Evolutionary conservation across 2,113 vertebrate species (phyloP), one percentile per base, ranked within the genome.

Genomic region (Cyprinodon brontotheroides): DNA sequence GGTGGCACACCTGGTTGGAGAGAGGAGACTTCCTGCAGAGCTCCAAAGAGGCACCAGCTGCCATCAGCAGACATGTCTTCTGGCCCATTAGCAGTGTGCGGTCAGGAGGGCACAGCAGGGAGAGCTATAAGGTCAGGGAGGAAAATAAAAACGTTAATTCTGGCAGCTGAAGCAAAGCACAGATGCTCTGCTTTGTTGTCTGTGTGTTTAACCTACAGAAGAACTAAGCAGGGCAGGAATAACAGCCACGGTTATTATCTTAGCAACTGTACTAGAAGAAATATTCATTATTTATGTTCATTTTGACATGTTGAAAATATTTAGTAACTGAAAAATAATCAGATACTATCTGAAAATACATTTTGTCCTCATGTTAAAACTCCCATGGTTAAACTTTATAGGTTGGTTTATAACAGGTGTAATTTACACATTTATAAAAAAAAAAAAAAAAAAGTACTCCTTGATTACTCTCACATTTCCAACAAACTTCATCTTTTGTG

Each of bases 1-100:
- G 63, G 79, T 68, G 77, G 66, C 85, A 79, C 95, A 97, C 95
- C 85, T 95, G 93, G 65, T 60, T 89, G 50, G 80, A 77, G 74
- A 87, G 74, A 70, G 45, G 65, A 87, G 93, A 77, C 63, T 82
- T 95, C 86, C 95, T 95, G 65, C 91, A 94, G 86, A 95, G 85
- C 64, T 96, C 93, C 82, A 99, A 87, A 90, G 95, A 94, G 69
- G 95, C 82, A 50, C 96, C 95, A 77, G 92, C 92, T 79, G 95
- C 95, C 95, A 99, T 95, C 39, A 99, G 87, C 82, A 98, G 93
- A 81, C 96, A 97, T 0, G 95, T 96, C 94, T 95, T 98, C 94
- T 96, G 96, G 70, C 94, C 92, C 89, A 96, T 88, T 40, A 98
- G 86, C 84, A 96, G 80, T 11, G 89, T 90, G 87, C 94, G 94